Conservation (phyloP, 1,140 invertebrate species). For the Habropoda laboriosa region DNA sequence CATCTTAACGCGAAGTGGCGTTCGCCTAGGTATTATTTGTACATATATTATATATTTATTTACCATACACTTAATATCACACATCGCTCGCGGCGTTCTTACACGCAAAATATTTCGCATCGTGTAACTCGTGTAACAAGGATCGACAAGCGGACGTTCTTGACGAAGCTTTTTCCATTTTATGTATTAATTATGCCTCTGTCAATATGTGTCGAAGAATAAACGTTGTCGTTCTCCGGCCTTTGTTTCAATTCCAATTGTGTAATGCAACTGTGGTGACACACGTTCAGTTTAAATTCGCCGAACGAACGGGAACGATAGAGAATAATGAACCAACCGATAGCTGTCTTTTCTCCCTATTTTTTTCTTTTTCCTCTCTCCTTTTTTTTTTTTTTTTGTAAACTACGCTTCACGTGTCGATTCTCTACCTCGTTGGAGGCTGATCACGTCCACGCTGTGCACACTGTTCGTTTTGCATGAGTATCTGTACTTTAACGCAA, state of each 20-base stretch:
- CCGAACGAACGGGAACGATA: neutral
- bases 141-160: conserved; percentile 27
- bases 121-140: conserved; percentile 16
- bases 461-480: conserved; percentile 43
- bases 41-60: conserved; percentile 64
- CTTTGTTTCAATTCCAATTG: conserved; percentile 43
- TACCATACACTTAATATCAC: conserved; percentile 50
- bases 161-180: conserved; percentile 35
- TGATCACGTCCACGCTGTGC: conserved; percentile 23
- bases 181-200: conserved; percentile 46
- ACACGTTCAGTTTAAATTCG: neutral
- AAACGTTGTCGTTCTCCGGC: conserved; percentile 50
- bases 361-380: neutral
- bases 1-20: conserved; percentile 79
- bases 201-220: conserved; percentile 48
- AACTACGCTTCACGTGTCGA: conserved; percentile 10
- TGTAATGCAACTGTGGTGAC: neutral
- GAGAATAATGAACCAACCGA: conserved; percentile 1
- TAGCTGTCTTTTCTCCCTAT: neutral
- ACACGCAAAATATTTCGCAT: conserved; percentile 7
- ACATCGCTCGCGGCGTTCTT: conserved; percentile 36
- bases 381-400: neutral
- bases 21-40: conserved; percentile 78
- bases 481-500: conserved; percentile 44
- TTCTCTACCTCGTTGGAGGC: conserved; percentile 12